These are phyloP conservation scores for Cyprinodon diabolis DNA, from an alignment of 2,797 vertebrate species.

Conservation along the genomic window DNA sequence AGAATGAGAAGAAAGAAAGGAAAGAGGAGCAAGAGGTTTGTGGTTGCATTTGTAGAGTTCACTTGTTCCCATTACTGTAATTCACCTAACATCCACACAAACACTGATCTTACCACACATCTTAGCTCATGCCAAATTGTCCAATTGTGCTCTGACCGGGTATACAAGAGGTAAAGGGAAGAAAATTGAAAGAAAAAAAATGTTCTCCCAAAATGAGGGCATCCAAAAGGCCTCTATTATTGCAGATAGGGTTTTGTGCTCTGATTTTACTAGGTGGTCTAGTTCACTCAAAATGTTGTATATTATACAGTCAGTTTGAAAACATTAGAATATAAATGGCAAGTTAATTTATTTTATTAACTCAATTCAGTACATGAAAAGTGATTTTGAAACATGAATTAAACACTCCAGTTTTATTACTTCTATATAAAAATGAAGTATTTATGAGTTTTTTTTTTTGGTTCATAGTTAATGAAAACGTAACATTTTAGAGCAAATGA, in stretches of 20 bases:
- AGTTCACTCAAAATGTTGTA: not conserved
- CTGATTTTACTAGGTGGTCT: not conserved
- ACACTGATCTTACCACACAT: slow-evolving; percentile 43
- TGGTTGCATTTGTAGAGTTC: slow-evolving; percentile 34
- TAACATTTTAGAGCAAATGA: too few species aligned
- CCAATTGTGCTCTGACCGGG: slow-evolving; percentile 35
- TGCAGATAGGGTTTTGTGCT: not conserved
- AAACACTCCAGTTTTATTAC: too few species aligned
- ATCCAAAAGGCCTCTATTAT: slow-evolving; percentile 12
- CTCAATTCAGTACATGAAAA: not conserved
- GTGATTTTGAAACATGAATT: too few species aligned
- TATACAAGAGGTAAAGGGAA: slow-evolving; percentile 28
- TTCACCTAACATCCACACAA: slow-evolving; percentile 54
- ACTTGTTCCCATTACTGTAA: slow-evolving; percentile 62
- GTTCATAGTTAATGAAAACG: too few species aligned
- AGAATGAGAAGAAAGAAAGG: slow-evolving; percentile 38
- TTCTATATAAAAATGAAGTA: too few species aligned
- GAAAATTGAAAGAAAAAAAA: slow-evolving; percentile 22
- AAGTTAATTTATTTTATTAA: not conserved
- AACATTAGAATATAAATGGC: not conserved
- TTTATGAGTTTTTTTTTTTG: too few species aligned
- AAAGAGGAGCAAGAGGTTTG: slow-evolving; percentile 28
- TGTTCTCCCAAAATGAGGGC: not conserved
- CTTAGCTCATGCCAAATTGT: slow-evolving; percentile 31
- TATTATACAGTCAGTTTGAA: not conserved